Conservation (phyloP, 2,113 vertebrate species). For the Trachemys scripta region DNA sequence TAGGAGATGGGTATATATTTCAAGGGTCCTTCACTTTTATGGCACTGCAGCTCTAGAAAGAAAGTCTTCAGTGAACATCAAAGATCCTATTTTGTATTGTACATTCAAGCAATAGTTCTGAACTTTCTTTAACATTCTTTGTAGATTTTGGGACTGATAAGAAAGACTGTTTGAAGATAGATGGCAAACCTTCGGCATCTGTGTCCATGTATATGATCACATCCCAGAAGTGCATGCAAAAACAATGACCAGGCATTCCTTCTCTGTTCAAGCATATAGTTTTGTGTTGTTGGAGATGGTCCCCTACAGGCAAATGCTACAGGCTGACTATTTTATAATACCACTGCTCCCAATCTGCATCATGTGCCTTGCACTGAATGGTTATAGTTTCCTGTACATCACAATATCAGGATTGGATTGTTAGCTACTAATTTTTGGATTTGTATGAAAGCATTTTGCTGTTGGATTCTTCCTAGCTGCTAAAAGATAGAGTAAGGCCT, state of each 20-base stretch:
- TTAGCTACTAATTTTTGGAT: background rate
- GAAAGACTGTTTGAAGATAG: background rate
- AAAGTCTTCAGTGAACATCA: background rate
- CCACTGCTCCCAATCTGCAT: background rate
- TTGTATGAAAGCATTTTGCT: background rate
- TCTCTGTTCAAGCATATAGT: background rate
- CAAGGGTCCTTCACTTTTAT: background rate
- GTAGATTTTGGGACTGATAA: background rate
- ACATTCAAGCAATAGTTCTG: background rate
- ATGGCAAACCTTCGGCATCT: background rate
- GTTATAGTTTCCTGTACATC: background rate
- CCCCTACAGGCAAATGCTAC: background rate
- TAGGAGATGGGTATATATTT: too few species aligned
- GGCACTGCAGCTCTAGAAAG: background rate
- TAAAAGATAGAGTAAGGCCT: background rate
- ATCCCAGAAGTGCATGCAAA: background rate
- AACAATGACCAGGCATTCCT: background rate
- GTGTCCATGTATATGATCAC: background rate
- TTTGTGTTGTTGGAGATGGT: background rate
- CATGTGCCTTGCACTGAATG: background rate
- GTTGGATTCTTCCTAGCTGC: background rate
- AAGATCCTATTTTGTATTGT: background rate
- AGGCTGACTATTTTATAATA: background rate
- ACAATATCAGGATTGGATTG: background rate
- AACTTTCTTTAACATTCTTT: background rate